These are phyloP conservation scores for Poliocrania exsul DNA, from an alignment of 2,797 vertebrate species.

Conservation along the genomic window DNA sequence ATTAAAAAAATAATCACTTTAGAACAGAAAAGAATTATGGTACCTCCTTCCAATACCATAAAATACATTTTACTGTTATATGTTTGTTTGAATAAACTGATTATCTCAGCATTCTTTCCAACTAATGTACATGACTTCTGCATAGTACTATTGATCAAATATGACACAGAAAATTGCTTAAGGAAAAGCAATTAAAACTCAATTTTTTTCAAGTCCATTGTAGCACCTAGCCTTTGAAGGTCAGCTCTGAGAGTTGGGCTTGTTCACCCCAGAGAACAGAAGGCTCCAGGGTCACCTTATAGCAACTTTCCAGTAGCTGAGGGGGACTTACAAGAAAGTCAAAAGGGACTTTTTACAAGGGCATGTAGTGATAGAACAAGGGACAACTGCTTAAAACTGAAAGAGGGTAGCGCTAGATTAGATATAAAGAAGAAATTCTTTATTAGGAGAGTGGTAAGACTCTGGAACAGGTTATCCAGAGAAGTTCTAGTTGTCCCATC, in stretches of 20 bases:
- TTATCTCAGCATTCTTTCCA: not conserved
- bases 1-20: not conserved
- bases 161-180: not conserved
- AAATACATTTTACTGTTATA: not conserved
- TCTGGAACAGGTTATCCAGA: not conserved
- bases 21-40: not conserved
- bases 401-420: not conserved
- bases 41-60: not conserved
- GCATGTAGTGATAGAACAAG: not conserved
- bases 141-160: not conserved
- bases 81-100: not conserved
- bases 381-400: not conserved
- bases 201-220: not conserved
- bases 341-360: not conserved
- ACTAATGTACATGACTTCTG: not conserved
- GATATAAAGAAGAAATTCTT: not conserved
- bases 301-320: too few relatives aligned
- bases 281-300: not conserved
- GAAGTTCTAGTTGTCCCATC: not conserved
- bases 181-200: not conserved
- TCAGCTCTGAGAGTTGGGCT: not conserved
- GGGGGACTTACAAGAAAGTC: not conserved
- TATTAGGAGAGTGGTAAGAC: not conserved
- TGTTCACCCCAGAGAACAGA: not conserved
- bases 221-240: not conserved